phyloP scores from a whole-genome alignment of 2,797 vertebrate genomes.

The Falco novaeseelandiae region DNA sequence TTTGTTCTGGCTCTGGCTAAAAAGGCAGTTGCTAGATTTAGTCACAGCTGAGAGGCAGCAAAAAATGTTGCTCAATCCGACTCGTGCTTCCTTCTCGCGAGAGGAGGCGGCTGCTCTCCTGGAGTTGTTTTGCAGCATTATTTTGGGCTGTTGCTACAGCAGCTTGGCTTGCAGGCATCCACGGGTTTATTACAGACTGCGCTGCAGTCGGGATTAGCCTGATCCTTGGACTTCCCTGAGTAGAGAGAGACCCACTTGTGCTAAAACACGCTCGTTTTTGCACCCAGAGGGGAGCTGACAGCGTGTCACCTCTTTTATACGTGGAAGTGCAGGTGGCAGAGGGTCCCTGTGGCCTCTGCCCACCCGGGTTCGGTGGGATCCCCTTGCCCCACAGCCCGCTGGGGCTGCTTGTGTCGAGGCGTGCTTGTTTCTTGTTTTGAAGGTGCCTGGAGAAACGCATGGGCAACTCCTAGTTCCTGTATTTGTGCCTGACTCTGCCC shows the following conservation, averaged over 20 bases:
- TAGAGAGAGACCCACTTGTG: fast-evolving
- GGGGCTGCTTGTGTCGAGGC: fast-evolving
- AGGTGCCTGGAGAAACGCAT: neutral
- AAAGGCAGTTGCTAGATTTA: neutral
- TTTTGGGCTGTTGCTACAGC: conserved; percentile 29
- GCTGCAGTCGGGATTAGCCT: neutral
- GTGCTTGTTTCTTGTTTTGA: neutral
- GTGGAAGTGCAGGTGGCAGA: fast-evolving
- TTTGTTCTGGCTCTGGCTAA: neutral
- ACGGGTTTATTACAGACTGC: neutral
- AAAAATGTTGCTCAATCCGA: neutral
- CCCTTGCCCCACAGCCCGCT: fast-evolving
- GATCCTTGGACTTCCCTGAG: neutral
- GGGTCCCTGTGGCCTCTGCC: fast-evolving
- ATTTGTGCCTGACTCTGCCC: conserved; percentile 29
- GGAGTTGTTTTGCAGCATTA: conserved; percentile 13
- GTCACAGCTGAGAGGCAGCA: neutral
- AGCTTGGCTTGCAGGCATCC: neutral
- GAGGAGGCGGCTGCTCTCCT: conserved; percentile 10
- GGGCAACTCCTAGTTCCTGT: neutral
- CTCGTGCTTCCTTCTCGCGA: conserved; percentile 21
- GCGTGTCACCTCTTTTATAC: fast-evolving
- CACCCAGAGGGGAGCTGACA: fast-evolving
- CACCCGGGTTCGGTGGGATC: fast-evolving
- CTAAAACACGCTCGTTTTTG: fast-evolving